These are phyloP conservation scores for Drosophila mercatorum DNA, from an alignment of 2,888 invertebrate genomes.

Conservation along the genomic window DNA sequence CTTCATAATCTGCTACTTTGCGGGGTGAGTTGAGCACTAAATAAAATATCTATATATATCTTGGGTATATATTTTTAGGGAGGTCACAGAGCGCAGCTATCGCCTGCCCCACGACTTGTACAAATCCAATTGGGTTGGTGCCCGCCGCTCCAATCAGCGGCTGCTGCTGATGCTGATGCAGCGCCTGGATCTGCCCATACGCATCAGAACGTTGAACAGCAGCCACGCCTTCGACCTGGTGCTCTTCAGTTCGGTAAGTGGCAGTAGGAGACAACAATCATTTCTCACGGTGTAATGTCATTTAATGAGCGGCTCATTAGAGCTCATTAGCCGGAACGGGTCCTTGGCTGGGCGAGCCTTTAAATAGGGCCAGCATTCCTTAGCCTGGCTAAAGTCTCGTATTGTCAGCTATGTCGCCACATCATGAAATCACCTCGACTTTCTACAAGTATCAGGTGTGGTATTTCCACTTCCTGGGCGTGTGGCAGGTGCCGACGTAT, in stretches of 20 bases:
- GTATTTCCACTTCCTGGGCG: conserved; percentile 51
- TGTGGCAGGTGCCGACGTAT: conserved; percentile 38
- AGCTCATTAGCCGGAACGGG: conserved; percentile 38
- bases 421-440: conserved; percentile 20
- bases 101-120: conserved; percentile 62
- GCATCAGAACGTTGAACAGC: conserved; percentile 62
- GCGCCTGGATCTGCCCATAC: conserved; percentile 52
- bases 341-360: conserved; percentile 16
- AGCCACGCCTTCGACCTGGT: conserved; percentile 64
- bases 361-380: conserved; percentile 19
- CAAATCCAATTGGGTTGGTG: conserved; percentile 64
- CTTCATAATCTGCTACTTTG: conserved; percentile 72
- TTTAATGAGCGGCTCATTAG: conserved; percentile 48
- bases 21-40: conserved; percentile 49
- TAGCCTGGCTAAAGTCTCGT: no score
- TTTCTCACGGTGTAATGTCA: conserved; percentile 38
- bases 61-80: conserved; percentile 27
- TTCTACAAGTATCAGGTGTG: conserved; percentile 66
- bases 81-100: conserved; percentile 61
- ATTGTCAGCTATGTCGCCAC: conserved; percentile 37
- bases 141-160: conserved; percentile 53
- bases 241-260: conserved; percentile 73
- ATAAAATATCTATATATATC: background rate
- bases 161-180: conserved; percentile 66
- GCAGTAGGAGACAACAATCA: conserved; percentile 14